Conservation (phyloP, 2,888 invertebrate genomes). For the Mimachlamys varia region DNA sequence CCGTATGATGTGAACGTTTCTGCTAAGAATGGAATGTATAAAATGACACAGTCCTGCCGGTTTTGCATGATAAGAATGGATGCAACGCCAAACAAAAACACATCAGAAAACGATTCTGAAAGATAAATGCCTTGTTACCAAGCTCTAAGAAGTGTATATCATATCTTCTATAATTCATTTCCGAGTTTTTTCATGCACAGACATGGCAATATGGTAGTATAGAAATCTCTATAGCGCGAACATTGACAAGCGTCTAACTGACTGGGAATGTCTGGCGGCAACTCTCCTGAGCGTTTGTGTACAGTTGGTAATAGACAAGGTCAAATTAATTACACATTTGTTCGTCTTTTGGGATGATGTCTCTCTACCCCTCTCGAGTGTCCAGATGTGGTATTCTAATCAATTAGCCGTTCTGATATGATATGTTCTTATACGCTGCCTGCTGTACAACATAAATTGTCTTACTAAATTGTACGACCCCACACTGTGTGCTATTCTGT, state of each 20-base stretch:
- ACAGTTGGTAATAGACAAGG: neutral
- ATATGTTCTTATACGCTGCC: too few species aligned
- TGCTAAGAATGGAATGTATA: neutral
- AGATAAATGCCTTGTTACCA: neutral
- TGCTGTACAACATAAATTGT: too few species aligned
- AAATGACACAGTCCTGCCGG: neutral
- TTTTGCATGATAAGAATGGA: neutral
- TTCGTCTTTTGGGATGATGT: neutral
- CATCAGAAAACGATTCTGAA: neutral
- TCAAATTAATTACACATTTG: neutral
- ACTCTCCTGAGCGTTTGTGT: neutral
- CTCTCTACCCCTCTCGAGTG: neutral
- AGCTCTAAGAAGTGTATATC: neutral
- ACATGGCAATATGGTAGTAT: neutral
- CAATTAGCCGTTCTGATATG: too few species aligned
- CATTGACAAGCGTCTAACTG: slow-evolving; percentile 14
- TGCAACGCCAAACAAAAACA: neutral
- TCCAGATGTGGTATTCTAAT: neutral
- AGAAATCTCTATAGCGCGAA: neutral
- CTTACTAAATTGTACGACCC: too few species aligned
- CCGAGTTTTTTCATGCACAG: neutral
- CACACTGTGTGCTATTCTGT: neutral
- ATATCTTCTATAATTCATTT: neutral
- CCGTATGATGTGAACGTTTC: neutral
- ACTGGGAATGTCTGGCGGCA: neutral